Conservation (phyloP, 2,888 invertebrate species). For the Macaria liturata region DNA sequence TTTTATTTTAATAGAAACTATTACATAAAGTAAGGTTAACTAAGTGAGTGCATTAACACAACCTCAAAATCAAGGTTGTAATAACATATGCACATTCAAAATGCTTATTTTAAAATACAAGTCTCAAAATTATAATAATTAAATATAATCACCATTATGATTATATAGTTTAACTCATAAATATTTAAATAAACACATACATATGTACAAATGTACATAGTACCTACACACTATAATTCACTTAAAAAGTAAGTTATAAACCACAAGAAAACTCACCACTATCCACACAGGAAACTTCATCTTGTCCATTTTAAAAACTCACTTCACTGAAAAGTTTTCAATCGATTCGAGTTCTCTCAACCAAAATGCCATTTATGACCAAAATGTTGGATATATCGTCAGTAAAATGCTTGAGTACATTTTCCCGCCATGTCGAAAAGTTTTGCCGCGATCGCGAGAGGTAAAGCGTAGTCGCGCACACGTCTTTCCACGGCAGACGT, state of each 20-base stretch:
- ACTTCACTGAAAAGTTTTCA: conserved; percentile 35
- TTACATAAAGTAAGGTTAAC: too few species aligned
- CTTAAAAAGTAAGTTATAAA: not conserved
- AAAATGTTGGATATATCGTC: conserved; percentile 10
- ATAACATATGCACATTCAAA: too few species aligned
- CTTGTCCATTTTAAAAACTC: conserved; percentile 40
- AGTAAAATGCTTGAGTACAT: conserved; percentile 32
- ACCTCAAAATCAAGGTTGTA: too few species aligned
- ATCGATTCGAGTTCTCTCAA: conserved; percentile 10
- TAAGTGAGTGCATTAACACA: too few species aligned
- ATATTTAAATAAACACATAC: too few species aligned
- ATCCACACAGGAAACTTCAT: conserved; percentile 56
- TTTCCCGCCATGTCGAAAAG: conserved; percentile 72
- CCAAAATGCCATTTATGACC: conserved; percentile 22
- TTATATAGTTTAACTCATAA: too few species aligned
- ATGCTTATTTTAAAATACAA: too few species aligned
- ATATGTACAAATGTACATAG: too few species aligned
- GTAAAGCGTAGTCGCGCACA: conserved; percentile 34
- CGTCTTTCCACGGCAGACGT: conserved; percentile 50
- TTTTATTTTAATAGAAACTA: too few species aligned
- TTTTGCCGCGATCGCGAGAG: conserved; percentile 60
- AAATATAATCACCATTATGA: too few species aligned
- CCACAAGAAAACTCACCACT: conserved; percentile 44
- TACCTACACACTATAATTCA: too few species aligned
- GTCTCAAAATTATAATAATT: too few species aligned